Evolutionary conservation across 2,113 vertebrate species (phyloP).

Genomic region (Calypte anna): DNA sequence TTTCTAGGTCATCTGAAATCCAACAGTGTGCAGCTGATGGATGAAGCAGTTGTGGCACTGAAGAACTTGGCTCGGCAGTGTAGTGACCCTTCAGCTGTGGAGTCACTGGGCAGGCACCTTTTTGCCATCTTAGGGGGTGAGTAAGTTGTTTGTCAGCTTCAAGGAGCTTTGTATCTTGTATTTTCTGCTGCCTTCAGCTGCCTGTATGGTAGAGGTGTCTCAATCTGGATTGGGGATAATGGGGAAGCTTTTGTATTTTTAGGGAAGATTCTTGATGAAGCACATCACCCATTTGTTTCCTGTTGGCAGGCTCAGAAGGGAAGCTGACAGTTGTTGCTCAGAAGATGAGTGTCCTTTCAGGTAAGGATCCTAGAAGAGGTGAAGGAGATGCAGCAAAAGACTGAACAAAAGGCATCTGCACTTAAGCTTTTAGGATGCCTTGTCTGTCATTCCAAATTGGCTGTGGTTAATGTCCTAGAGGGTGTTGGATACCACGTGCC

Average conservation of each 20-base stretch:
- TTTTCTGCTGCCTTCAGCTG: not conserved
- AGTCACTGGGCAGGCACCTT: constrained; percentile 87
- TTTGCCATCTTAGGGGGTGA: constrained; percentile 93
- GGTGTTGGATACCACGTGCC: not conserved
- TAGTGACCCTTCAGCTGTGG: constrained; percentile 86
- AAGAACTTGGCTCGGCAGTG: constrained; percentile 92
- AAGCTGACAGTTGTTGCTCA: constrained; percentile 93
- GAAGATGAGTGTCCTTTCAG: constrained; percentile 96
- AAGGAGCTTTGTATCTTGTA: not conserved
- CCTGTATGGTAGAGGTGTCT: not conserved
- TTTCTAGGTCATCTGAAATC: constrained; percentile 93
- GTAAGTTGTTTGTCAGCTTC: not conserved
- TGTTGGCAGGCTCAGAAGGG: constrained; percentile 90
- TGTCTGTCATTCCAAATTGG: not conserved
- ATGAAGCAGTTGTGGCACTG: constrained; percentile 89
- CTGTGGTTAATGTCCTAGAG: not conserved
- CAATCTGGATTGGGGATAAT: not conserved
- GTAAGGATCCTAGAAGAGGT: constrained; percentile 67
- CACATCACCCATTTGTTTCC: not conserved
- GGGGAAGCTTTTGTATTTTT: not conserved
- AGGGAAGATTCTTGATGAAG: not conserved
- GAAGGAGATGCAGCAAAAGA: not conserved
- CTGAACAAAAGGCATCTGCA: not conserved
- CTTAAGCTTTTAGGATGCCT: not conserved
- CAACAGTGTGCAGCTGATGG: constrained; percentile 92